These are phyloP conservation scores for Centroberyx gerrardi DNA, from an alignment of 2,797 vertebrate species.

Conservation along the genomic window DNA sequence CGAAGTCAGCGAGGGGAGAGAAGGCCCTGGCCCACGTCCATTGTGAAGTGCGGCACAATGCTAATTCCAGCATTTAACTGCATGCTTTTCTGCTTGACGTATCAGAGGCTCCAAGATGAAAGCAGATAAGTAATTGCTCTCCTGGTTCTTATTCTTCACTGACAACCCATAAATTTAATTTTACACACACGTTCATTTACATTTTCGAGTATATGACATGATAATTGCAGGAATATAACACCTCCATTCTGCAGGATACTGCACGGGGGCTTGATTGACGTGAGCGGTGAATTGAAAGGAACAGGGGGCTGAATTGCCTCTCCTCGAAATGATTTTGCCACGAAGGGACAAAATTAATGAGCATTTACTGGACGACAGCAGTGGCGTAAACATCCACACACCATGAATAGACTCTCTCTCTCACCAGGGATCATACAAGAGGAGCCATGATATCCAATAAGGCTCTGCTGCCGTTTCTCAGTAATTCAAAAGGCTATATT, in stretches of 20 bases:
- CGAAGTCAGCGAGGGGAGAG: conserved; percentile 88
- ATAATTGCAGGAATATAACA: conserved; percentile 99
- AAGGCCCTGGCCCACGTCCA: conserved; percentile 95
- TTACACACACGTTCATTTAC: conserved; percentile 99
- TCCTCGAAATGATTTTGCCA: conserved; percentile 96
- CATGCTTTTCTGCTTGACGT: conserved; percentile 99
- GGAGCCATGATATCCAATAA: conserved; percentile 76
- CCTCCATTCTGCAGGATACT: conserved; percentile 99
- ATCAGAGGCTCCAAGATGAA: conserved; percentile 99
- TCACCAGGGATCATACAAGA: conserved; percentile 83
- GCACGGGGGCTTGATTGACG: conserved; percentile 95
- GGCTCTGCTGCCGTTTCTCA: conserved; percentile 55
- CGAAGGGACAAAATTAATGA: conserved; percentile 99
- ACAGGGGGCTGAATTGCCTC: conserved; percentile 98
- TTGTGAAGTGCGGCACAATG: conserved; percentile 96
- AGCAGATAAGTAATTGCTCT: conserved; percentile 99
- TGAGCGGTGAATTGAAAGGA: conserved; percentile 99
- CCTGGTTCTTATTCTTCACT: conserved; percentile 99
- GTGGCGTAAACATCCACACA: conserved; percentile 95
- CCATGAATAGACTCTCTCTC: conserved; percentile 85
- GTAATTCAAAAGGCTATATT: conserved; percentile 63
- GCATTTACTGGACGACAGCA: conserved; percentile 94
- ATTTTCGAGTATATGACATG: conserved; percentile 99
- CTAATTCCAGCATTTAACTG: conserved; percentile 99
- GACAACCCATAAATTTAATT: conserved; percentile 99